A percentile compares a stretch with the other conserved stretches of the same genome.
These are phyloP conservation scores for Baccha elongata DNA, from an alignment of 2,888 invertebrate species.

Conservation along the genomic window DNA sequence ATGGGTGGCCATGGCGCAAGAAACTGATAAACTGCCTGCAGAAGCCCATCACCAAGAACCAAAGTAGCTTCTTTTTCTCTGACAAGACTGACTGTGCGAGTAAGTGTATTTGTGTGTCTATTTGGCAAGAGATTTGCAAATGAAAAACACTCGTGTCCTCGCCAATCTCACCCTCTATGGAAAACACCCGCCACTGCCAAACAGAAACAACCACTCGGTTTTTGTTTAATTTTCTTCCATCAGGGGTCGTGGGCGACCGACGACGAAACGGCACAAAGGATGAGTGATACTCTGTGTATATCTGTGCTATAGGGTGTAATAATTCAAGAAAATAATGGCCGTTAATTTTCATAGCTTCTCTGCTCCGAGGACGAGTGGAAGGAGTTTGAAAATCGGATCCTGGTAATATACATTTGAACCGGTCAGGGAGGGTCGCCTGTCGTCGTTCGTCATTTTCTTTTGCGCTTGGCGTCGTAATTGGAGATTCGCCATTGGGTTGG, in stretches of 20 bases:
- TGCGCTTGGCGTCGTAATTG: constrained; percentile 13
- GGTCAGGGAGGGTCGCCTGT: constrained; percentile 61
- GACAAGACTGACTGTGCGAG: constrained; percentile 20
- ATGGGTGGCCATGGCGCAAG: constrained; percentile 25
- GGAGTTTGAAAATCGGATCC: constrained; percentile 68
- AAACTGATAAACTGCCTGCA: constrained; percentile 71
- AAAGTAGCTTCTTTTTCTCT: constrained; percentile 28
- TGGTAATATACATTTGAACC: constrained; percentile 59
- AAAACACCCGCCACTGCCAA: not conserved
- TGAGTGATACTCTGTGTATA: constrained; percentile 68
- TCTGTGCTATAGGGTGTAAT: constrained; percentile 69
- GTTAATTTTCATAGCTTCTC: constrained; percentile 71
- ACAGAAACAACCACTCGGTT: constrained; percentile 42
- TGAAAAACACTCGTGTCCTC: constrained; percentile 65
- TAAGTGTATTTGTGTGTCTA: constrained; percentile 68
- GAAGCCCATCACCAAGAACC: constrained; percentile 39
- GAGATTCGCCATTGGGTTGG: constrained; percentile 1
- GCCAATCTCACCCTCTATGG: constrained; percentile 8
- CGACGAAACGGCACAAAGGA: constrained; percentile 39
- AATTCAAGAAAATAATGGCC: constrained; percentile 74
- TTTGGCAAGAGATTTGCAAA: constrained; percentile 73
- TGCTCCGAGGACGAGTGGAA: constrained; percentile 23
- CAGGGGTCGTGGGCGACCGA: constrained; percentile 33
- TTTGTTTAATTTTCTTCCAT: constrained; percentile 69
- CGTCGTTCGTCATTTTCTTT: constrained; percentile 22